phyloP scores from a whole-genome alignment of 2,113 vertebrate genomes.

The Limanda limanda region DNA sequence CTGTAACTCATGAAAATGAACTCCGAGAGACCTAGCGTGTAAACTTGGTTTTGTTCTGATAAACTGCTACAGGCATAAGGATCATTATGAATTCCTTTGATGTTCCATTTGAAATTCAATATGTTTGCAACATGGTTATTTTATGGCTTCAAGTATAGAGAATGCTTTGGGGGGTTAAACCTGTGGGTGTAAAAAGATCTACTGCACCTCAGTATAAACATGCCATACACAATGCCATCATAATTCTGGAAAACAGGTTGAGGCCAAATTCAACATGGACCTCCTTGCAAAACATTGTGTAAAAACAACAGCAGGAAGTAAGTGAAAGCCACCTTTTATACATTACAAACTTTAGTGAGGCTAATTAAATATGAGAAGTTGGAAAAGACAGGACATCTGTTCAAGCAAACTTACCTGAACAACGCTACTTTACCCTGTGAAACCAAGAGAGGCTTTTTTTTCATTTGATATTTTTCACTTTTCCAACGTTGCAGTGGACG shows the following conservation, averaged over 20 bases:
- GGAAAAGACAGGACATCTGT: background rate
- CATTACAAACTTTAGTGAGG: background rate
- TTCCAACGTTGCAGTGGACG: background rate
- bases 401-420: background rate
- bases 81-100: slow-evolving; percentile 8
- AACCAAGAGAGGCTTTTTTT: too few relatives aligned
- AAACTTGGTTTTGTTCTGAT: slow-evolving; percentile 17
- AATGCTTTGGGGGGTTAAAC: background rate
- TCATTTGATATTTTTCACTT: too few relatives aligned
- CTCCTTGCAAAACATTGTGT: background rate
- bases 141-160: background rate
- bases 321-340: background rate
- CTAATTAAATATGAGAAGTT: background rate
- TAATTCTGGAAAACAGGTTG: background rate
- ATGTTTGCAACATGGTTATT: background rate
- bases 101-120: background rate
- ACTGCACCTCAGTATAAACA: background rate
- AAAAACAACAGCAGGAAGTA: background rate
- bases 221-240: too few relatives aligned
- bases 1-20: background rate
- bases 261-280: background rate
- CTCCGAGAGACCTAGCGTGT: background rate
- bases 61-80: background rate
- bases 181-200: background rate
- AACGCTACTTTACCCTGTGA: too few relatives aligned